These are phyloP conservation scores for Ciconia nigra DNA, from an alignment of 2,797 vertebrate species.

Conservation along the genomic window DNA sequence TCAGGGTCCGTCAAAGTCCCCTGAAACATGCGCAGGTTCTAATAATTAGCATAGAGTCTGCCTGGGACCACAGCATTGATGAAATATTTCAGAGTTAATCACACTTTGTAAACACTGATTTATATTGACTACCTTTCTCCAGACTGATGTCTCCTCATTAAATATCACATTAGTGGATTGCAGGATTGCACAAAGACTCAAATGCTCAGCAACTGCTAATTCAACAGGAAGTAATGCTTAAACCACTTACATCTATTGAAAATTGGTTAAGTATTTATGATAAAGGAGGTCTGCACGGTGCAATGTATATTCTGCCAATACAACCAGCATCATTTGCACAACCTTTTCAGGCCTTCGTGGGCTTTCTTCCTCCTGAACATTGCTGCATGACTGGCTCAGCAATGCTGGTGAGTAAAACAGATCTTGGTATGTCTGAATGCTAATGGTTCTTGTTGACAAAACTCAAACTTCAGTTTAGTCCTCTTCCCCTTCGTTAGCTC, in stretches of 20 bases:
- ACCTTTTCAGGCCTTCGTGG: background rate
- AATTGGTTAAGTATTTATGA: constrained; percentile 63
- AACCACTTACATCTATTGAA: constrained; percentile 64
- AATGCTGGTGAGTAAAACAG: background rate
- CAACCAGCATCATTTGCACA: background rate
- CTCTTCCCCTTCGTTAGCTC: background rate
- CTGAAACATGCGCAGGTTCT: constrained; percentile 76
- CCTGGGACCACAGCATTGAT: constrained; percentile 84
- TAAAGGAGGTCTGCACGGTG: background rate
- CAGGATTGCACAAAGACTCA: constrained; percentile 83
- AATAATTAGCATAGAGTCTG: constrained; percentile 86
- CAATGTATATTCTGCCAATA: constrained; percentile 1
- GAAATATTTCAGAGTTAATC: constrained; percentile 95
- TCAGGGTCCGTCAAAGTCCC: constrained; percentile 73
- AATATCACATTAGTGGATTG: constrained; percentile 92
- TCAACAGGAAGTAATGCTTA: constrained; percentile 76
- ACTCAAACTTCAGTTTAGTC: background rate
- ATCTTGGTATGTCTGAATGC: background rate
- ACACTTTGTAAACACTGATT: constrained; percentile 98
- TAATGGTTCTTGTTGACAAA: background rate
- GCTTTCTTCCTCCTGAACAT: background rate
- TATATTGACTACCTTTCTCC: constrained; percentile 98
- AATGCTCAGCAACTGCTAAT: constrained; percentile 82
- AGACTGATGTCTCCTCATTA: constrained; percentile 98
- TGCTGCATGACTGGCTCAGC: background rate